Percentiles rank a stretch among this genome's conserved stretches.
Evolutionary conservation across 1,140 invertebrate genomes (phyloP).

Genomic region (Eriocheir sinensis): DNA sequence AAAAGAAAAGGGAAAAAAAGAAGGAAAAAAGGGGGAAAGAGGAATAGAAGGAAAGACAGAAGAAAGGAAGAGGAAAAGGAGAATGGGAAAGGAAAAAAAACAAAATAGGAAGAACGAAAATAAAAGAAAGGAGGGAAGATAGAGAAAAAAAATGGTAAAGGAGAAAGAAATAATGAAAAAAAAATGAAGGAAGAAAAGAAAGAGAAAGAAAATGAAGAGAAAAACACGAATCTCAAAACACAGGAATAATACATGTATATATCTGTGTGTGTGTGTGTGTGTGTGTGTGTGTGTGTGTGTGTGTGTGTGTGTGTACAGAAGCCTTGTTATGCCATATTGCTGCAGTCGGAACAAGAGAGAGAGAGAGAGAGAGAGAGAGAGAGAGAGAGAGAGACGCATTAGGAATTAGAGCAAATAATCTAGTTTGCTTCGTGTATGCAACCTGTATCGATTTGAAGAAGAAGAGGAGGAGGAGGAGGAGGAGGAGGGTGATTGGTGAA

Average conservation of each 20-base stretch:
- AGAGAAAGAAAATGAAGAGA: background rate
- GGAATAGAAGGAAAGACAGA: background rate
- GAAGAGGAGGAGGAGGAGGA: background rate
- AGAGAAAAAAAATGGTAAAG: background rate
- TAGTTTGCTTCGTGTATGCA: slow-evolving; percentile 31
- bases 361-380: slow-evolving; percentile 27
- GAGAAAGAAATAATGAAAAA: background rate
- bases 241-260: background rate
- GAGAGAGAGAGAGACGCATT: slow-evolving; percentile 33
- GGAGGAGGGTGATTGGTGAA: background rate
- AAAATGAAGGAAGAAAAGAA: background rate
- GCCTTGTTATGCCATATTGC: background rate
- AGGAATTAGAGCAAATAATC: slow-evolving; percentile 39
- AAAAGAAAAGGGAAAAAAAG: background rate
- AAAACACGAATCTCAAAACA: background rate
- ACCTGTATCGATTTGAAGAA: slow-evolving; percentile 6
- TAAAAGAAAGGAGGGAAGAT: background rate
- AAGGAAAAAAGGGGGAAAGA: background rate
- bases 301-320: background rate
- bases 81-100: background rate
- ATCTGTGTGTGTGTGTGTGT: background rate
- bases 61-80: background rate
- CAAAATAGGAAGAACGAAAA: background rate
- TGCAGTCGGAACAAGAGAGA: slow-evolving; percentile 6
- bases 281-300: background rate